Base-by-base conservation (phyloP, 2,888 invertebrate genomes). In the Teleogryllus oceanicus region DNA sequence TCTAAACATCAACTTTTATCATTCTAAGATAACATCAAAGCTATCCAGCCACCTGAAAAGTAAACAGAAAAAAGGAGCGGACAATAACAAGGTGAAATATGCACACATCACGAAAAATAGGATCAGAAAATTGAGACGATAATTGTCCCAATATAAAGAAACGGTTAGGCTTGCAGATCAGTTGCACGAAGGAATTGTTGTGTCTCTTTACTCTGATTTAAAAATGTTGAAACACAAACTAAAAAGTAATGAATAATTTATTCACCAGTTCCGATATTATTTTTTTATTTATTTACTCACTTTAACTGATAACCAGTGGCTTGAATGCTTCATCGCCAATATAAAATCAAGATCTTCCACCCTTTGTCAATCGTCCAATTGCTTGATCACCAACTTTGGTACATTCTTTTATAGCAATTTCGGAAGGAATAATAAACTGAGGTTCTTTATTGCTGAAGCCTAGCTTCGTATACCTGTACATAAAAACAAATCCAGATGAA, bases 241-340 rank as follows among this genome's bases (percentile, higher is more conserved):
- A 77, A 37, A 11, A 80, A 11, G 18, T 62, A 62, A 79, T 24
- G 11, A 80, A n/a, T 20, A 78, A 20, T 74, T 16, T 24, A 81
- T 37, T 18, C n/a, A 50, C 20, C 13, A 78, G 49, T 80, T 18
- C 1, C 37, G 2, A n/a, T 49, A 21, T 49, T n/a, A 20, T 78
- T 16, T 20, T 12, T 16, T 49, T 5, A n/a, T n/a, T 12, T 20
- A 49, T 77, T 79, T 79, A 82, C 83, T 84, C 87, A 96, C 96
- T 90, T 99, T 99, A 77, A 98, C 95, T 2, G 98, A 89, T 99
- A 99, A 77, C 98, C 97, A 78, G 98, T 96, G 49, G 97, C 96
- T 86, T 97, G 84, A 99, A 94, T 10, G 99, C 99, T 89, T 99
- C 99, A 90, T 99, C 99, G 51, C 99, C 99, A 85, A 99, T 99